A percentile compares a stretch with the other conserved stretches of the same genome.
These are phyloP conservation scores for Cyclargus thomasi DNA, from an alignment of 1,140 invertebrate genomes.

Conservation along the genomic window DNA sequence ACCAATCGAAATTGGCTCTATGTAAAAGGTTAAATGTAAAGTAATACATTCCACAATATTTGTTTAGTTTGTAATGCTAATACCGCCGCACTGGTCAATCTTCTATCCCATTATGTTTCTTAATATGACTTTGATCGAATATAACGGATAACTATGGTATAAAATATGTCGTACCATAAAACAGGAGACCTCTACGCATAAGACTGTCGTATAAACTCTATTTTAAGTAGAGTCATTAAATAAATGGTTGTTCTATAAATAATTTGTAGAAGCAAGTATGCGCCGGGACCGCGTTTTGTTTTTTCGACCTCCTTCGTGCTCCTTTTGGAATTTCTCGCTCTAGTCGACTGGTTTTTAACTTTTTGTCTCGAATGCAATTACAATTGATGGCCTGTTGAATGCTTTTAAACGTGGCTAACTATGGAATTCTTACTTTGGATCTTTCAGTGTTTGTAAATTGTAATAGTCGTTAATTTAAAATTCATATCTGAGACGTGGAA, in stretches of 20 bases:
- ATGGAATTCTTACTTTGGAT: background rate
- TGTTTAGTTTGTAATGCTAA: too few relatives aligned
- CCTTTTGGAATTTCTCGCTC: background rate
- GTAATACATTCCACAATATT: too few relatives aligned
- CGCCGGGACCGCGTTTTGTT: background rate
- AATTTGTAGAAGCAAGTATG: conserved; percentile 1
- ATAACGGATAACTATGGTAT: background rate
- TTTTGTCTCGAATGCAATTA: conserved; percentile 2
- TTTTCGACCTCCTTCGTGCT: background rate
- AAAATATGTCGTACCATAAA: background rate
- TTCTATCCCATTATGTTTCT: too few relatives aligned
- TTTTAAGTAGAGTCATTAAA: background rate
- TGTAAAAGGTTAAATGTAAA: too few relatives aligned
- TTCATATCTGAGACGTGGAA: background rate
- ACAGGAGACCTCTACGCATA: background rate
- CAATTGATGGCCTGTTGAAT: background rate
- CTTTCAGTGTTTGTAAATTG: background rate
- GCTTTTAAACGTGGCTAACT: background rate
- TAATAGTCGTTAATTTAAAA: background rate
- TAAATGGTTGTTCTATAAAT: background rate
- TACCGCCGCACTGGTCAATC: too few relatives aligned
- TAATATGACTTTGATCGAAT: too few relatives aligned
- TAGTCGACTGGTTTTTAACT: background rate
- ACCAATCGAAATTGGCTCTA: too few relatives aligned
- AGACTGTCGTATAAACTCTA: background rate